phyloP scores from a whole-genome alignment of 2,113 vertebrate genomes.

The Neogale vison region DNA sequence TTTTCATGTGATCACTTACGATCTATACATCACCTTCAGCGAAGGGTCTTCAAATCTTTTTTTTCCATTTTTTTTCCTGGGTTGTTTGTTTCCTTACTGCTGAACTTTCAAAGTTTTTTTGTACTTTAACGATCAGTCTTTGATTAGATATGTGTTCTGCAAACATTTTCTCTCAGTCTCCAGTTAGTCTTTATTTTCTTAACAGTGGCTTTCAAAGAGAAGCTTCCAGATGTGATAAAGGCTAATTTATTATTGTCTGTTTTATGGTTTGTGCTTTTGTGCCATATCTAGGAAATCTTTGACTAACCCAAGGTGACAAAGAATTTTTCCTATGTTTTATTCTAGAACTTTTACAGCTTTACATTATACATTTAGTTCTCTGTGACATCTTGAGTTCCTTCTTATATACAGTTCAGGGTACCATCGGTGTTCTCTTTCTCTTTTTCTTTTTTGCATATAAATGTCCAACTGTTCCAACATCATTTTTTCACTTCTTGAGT shows the following conservation, averaged over 20 bases:
- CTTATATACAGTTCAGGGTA: background rate
- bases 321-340: background rate
- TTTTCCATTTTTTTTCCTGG: background rate
- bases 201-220: background rate
- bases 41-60: background rate
- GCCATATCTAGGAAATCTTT: background rate
- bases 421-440: background rate
- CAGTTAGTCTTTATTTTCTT: slow-evolving; percentile 11
- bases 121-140: background rate
- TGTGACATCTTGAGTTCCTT: background rate
- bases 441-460: too few relatives aligned
- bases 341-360: background rate
- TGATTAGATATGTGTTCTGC: background rate
- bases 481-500: background rate
- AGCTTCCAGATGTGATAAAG: background rate
- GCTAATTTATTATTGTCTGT: background rate
- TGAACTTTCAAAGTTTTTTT: background rate
- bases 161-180: background rate
- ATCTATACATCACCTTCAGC: background rate
- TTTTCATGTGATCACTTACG: background rate
- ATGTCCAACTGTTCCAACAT: background rate
- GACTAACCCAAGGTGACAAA: background rate
- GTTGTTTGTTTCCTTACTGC: background rate
- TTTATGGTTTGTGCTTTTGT: background rate
- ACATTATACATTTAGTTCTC: background rate